Conservation (phyloP, 2,113 vertebrate species). For the Callorhinus ursinus region DNA sequence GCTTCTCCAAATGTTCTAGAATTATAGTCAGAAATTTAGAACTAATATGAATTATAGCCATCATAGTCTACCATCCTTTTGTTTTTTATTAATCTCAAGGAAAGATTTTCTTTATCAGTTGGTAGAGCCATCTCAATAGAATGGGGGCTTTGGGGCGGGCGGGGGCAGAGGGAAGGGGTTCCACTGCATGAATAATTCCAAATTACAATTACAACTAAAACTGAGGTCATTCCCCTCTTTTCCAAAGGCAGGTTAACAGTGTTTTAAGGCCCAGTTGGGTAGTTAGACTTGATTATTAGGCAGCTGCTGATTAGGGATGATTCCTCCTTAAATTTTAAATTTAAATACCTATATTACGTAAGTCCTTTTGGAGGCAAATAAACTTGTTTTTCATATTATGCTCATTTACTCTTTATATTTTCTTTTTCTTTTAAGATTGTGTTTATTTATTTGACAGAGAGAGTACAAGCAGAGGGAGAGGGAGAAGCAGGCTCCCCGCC, state of each 20-base stretch:
- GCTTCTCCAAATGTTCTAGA: background rate
- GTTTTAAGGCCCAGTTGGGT: background rate
- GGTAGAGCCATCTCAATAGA: background rate
- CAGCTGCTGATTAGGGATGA: background rate
- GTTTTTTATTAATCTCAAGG: constrained; percentile 2
- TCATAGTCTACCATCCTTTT: background rate
- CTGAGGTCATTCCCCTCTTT: background rate
- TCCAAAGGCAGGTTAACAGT: background rate
- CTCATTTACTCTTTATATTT: background rate
- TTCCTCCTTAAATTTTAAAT: constrained; percentile 33
- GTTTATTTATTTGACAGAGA: no score
- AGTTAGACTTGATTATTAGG: background rate
- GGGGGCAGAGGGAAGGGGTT: background rate
- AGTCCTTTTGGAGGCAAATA: background rate
- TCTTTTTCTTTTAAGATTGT: background rate
- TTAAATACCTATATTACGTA: background rate
- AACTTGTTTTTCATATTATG: background rate
- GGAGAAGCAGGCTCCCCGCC: no score
- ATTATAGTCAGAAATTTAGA: constrained; percentile 26
- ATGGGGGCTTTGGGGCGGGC: background rate
- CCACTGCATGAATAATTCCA: background rate
- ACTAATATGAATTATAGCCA: background rate
- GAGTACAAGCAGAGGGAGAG: no score
- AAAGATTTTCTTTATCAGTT: background rate
- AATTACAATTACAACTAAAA: background rate